Evolutionary conservation across 2,797 vertebrate genomes (phyloP).

Genomic region (Poeciliopsis turneri): DNA sequence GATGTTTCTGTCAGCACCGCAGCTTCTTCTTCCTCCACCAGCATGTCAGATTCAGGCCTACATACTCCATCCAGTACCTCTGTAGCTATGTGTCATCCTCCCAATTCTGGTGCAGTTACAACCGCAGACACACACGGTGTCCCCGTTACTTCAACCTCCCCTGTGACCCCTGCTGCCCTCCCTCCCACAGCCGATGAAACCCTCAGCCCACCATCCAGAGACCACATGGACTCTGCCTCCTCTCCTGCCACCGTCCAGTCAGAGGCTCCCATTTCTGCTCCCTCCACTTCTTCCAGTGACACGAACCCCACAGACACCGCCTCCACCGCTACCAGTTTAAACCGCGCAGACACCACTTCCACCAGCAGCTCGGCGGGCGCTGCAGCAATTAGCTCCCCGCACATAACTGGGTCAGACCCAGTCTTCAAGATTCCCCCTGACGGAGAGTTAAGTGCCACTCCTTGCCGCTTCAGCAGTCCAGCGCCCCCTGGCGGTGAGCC

Average conservation of each 20-base stretch:
- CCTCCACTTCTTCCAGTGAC: slow-evolving; percentile 56
- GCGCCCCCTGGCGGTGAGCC: slow-evolving; percentile 28
- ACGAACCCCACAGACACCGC: slow-evolving; percentile 57
- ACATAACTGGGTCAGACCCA: slow-evolving; percentile 43
- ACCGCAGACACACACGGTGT: slow-evolving; percentile 30
- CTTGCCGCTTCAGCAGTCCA: slow-evolving; percentile 39
- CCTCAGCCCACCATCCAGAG: slow-evolving; percentile 35
- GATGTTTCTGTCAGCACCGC: slow-evolving; percentile 32
- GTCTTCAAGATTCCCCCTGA: slow-evolving; percentile 23
- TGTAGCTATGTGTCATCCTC: slow-evolving; percentile 21
- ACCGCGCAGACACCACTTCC: slow-evolving; percentile 46
- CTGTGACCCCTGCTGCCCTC: slow-evolving; percentile 16
- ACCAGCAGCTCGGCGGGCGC: slow-evolving; percentile 39
- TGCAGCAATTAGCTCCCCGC: slow-evolving; percentile 47
- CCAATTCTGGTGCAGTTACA: slow-evolving; percentile 24
- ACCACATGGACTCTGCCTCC: slow-evolving; percentile 28
- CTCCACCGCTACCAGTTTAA: slow-evolving; percentile 48
- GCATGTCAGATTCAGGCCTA: slow-evolving; percentile 30
- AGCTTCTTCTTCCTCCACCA: slow-evolving; percentile 40
- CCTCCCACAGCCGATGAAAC: slow-evolving; percentile 17
- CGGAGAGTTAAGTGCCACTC: slow-evolving; percentile 43
- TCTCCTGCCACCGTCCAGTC: slow-evolving; percentile 22
- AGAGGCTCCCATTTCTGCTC: slow-evolving; percentile 14
- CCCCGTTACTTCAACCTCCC: slow-evolving; percentile 29
- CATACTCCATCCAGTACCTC: slow-evolving; percentile 23